phyloP scores from a whole-genome alignment of 1,140 invertebrate species.

The Eueides isabella region DNA sequence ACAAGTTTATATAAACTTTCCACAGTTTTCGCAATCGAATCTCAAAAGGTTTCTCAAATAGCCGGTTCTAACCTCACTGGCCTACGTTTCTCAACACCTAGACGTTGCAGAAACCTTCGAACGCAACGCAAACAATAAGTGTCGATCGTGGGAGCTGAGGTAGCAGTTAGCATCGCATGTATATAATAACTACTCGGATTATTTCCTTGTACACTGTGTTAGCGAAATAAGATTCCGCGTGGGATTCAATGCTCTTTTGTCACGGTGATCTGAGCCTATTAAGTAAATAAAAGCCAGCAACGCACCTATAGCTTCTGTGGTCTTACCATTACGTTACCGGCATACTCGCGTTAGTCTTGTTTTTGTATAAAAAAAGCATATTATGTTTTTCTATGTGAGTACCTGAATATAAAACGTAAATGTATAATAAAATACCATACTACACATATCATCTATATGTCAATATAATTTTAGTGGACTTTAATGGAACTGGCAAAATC shows the following conservation, averaged over 20 bases:
- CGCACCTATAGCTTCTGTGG: no score
- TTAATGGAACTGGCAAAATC: no score
- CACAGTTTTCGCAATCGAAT: slow-evolving; percentile 74
- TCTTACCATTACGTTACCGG: no score
- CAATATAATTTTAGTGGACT: no score
- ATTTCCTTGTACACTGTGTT: slow-evolving; percentile 65
- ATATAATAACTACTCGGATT: slow-evolving; percentile 64
- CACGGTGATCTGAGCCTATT: slow-evolving; percentile 39
- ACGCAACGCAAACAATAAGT: slow-evolving; percentile 73
- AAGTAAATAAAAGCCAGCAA: not conserved
- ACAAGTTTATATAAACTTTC: slow-evolving; percentile 67
- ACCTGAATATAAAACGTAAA: no score
- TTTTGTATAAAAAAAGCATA: no score
- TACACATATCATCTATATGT: no score
- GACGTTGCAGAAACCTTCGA: slow-evolving; percentile 75
- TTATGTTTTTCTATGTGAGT: no score
- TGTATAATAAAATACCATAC: no score
- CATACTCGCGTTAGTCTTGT: no score
- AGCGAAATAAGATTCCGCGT: slow-evolving; percentile 62
- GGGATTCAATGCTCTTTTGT: slow-evolving; percentile 48
- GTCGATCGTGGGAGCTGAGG: slow-evolving; percentile 66
- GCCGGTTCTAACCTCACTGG: slow-evolving; percentile 68
- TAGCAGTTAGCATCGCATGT: slow-evolving; percentile 55
- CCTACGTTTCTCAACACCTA: slow-evolving; percentile 69
- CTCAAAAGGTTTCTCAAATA: slow-evolving; percentile 73